Evolutionary conservation across 1,140 invertebrate species (phyloP).

Genomic region (Euwallacea similis): DNA sequence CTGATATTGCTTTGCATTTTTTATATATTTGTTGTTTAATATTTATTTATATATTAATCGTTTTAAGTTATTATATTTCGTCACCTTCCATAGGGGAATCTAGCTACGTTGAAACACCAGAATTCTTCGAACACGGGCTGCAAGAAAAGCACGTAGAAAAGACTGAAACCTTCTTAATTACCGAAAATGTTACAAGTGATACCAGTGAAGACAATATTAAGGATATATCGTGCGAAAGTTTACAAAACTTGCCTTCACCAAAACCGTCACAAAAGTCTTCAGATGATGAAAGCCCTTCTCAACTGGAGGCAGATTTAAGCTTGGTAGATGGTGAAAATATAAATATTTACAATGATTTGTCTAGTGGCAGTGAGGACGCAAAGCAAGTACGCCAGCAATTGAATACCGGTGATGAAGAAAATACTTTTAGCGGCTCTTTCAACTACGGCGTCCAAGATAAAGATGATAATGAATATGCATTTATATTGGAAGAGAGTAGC

Average conservation of each 20-base stretch:
- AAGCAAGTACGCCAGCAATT: conserved; percentile 23
- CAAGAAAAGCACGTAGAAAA: too few species aligned
- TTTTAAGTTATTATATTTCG: too few species aligned
- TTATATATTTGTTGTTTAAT: too few species aligned
- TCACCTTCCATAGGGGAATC: too few species aligned
- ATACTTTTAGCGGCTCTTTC: background rate
- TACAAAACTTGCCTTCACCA: conserved; percentile 1
- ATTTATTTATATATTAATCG: too few species aligned
- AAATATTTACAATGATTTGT: conserved; percentile 38
- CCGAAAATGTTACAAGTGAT: conserved; percentile 6
- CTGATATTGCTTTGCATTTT: too few species aligned
- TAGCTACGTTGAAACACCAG: too few species aligned
- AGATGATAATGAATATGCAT: background rate
- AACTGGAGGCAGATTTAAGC: too few species aligned
- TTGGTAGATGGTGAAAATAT: conserved; percentile 17
- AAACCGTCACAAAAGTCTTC: background rate
- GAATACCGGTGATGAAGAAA: background rate
- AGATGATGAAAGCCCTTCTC: too few species aligned
- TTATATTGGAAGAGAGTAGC: background rate
- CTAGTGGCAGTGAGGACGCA: conserved; percentile 36
- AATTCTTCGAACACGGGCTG: too few species aligned
- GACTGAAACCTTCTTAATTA: background rate
- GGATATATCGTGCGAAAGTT: conserved; percentile 6
- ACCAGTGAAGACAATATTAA: conserved; percentile 12
- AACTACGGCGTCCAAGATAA: background rate